Evolutionary conservation across 2,888 invertebrate species (phyloP), one percentile per base, ranked within the genome.

Genomic region (Apotomis capreana): DNA sequence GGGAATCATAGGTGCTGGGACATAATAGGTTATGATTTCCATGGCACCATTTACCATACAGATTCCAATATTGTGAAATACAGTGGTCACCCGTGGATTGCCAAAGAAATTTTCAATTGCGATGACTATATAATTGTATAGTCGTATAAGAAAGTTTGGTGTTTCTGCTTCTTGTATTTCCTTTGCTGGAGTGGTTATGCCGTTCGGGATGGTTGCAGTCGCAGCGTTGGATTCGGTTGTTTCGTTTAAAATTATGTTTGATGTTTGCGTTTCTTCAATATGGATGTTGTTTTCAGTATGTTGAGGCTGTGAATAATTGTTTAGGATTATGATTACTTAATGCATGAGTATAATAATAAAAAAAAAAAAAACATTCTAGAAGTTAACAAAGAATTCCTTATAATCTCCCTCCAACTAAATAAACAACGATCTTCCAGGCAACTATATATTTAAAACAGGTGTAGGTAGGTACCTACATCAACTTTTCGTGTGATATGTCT

Each of bases 31-130:
- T 8, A 92, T 76, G 0, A 92, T 75, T 55, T 92, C 92, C 89
- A 92, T 89, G 0, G 84, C 87, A 0, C 92, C 92, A 49, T 92
- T 92, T 0, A 92, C 92, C 0, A 90, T 73, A 68, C 92, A 92
- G 0, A 87, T 89, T 0, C 91, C 92, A 46, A 92, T 82, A 69
- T 91, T 92, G 15, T 80, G 84, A 0, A 92, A 51, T 0, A 92
- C 91, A 26, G 76, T 70, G 4, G 76, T 81, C 0, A 92, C 86
- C 86, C 88, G 91, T 0, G 90, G 89, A 12, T 78, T 70, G 0
- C 75, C 74, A 0, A 89, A 55, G 12, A 89, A 76, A 59, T 78
- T 81, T 0, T 75, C 49, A 10, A 91, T 74, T 0, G 88, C 85
- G 4, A 69, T 74, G 5, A 78, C 78, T n/a, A 91, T 67, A 0